Conservation (phyloP, 2,888 invertebrate genomes). For the Pachycephus smyrnensis region DNA sequence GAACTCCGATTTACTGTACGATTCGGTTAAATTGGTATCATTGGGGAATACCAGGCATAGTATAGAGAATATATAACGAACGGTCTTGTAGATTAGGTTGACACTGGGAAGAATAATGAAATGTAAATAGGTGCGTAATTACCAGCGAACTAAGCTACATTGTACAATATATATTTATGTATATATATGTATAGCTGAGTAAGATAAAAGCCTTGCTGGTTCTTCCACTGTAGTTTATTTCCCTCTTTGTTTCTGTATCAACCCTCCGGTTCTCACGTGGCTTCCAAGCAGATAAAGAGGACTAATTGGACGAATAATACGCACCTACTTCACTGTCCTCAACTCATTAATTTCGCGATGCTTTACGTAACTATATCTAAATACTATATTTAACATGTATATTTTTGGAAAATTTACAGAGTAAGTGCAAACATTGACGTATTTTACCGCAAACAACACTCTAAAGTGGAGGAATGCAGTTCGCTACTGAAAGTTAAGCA, state of each 20-base stretch:
- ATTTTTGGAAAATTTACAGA: background rate
- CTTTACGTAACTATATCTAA: background rate
- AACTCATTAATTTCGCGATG: background rate
- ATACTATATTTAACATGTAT: background rate
- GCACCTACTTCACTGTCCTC: background rate
- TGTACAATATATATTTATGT: background rate
- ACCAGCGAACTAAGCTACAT: background rate
- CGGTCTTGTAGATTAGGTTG: background rate
- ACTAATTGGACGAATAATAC: conserved; percentile 7
- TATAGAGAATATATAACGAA: background rate
- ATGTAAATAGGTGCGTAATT: conserved; percentile 23
- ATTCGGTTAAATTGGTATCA: background rate
- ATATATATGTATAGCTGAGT: background rate
- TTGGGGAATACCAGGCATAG: background rate
- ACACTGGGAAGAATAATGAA: conserved; percentile 18
- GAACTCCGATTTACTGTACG: too few relatives aligned
- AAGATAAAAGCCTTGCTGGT: background rate
- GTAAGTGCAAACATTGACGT: background rate
- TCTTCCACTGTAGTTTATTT: background rate
- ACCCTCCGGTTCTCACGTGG: background rate
- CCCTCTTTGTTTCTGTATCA: background rate
- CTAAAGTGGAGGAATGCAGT: background rate
- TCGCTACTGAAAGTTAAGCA: background rate
- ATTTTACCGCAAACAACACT: background rate
- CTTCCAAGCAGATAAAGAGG: background rate